Evolutionary conservation across 2,888 invertebrate genomes (phyloP), one percentile per base, ranked within the genome.

Genomic region (Cataglyphis livida): DNA sequence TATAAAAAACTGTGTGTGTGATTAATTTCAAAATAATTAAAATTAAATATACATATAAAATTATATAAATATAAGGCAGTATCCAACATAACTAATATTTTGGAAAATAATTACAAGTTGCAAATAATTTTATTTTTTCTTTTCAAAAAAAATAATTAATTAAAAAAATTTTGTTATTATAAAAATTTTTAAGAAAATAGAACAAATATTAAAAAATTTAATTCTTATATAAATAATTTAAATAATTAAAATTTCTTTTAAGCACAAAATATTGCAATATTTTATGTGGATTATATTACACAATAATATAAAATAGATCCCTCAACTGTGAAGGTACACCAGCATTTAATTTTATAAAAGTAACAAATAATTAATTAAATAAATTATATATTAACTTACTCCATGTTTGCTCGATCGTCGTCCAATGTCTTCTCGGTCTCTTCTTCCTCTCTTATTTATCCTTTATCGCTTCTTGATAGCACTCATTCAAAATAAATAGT

Each of bases 261-360:
- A 51, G n/a, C 7, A 51, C 7, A 51, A 51, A 51, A 51, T 51
- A n/a, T 51, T 51, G n/a, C n/a, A 51, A 51, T 48, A 48, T 18
- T 51, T 51, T 51, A 51, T 51, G n/a, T 51, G n/a, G 51, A 51
- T 51, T 51, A 51, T n/a, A n/a, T 51, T 51, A 51, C n/a, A n/a
- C 48, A 18, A 48, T 18, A 1, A 48, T 48, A 48, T 18, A n/a
- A 51, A 18, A 51, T 51, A n/a, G 3, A 51, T 51, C 51, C 7
- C n/a, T 51, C 51, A 51, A 51, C 51, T n/a, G 15, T 51, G 7
- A n/a, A 51, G 7, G n/a, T 51, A 51, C n/a, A 51, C n/a, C 7
- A 51, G n/a, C n/a, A 51, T 51, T 51, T 51, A n/a, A 51, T 51
- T 7, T 51, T n/a, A 48, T 48, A 51, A 51, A 51, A 51, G 51